Evolutionary conservation across 2,888 invertebrate species (phyloP).

Genomic region (Drosophila pegasa): DNA sequence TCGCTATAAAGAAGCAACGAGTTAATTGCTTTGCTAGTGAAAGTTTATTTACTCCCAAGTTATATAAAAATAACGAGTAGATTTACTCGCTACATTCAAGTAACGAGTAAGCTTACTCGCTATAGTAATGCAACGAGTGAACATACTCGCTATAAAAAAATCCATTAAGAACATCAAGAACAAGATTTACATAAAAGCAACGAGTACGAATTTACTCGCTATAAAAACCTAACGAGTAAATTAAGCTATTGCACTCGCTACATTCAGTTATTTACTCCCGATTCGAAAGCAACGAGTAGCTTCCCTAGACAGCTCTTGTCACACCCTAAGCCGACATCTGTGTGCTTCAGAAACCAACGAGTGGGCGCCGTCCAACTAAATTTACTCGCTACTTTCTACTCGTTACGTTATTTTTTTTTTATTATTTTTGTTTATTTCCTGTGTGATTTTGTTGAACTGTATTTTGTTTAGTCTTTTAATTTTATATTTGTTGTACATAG

Average conservation of each 20-base stretch:
- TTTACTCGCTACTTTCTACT: conserved; percentile 24
- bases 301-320: background rate
- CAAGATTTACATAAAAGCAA: too few species aligned
- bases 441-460: conserved; percentile 73
- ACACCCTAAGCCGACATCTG: background rate
- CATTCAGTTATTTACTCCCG: too few species aligned
- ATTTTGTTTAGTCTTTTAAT: conserved; percentile 61
- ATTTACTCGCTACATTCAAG: background rate
- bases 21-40: background rate
- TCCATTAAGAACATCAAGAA: too few species aligned
- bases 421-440: conserved; percentile 22
- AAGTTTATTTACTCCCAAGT: background rate
- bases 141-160: too few species aligned
- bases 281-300: background rate
- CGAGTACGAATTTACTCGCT: too few species aligned
- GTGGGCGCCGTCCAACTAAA: conserved; percentile 24
- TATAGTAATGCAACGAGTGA: too few species aligned
- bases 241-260: too few species aligned
- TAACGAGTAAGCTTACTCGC: too few species aligned
- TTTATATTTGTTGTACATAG: conserved; percentile 50
- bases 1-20: background rate
- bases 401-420: conserved; percentile 18
- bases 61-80: background rate
- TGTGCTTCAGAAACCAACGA: conserved; percentile 1
- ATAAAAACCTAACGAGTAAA: too few species aligned